Conservation (phyloP, 2,797 vertebrate genomes). For the Hydrolagus colliei region DNA sequence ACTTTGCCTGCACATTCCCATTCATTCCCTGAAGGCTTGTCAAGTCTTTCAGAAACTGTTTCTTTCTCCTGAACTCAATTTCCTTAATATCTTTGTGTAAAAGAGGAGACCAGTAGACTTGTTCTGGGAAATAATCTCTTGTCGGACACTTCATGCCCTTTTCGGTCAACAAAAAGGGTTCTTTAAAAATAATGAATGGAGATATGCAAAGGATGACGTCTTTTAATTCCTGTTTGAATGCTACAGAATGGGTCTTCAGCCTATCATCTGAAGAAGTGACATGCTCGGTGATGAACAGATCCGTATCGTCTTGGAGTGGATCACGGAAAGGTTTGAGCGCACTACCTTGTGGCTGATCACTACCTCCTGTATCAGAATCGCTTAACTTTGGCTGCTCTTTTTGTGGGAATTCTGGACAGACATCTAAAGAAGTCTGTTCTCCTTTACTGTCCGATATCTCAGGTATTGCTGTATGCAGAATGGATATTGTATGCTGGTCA, state of each 20-base stretch:
- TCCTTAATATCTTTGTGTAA: slow-evolving; percentile 89
- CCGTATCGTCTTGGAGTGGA: slow-evolving; percentile 90
- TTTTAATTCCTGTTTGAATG: slow-evolving; percentile 89
- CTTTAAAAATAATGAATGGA: slow-evolving; percentile 80
- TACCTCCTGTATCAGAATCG: not conserved
- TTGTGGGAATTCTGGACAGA: not conserved
- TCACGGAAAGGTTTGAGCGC: slow-evolving; percentile 70
- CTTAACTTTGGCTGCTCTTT: not conserved
- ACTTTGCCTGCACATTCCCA: slow-evolving; percentile 54
- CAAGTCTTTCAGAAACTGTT: slow-evolving; percentile 79
- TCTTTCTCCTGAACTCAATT: slow-evolving; percentile 79
- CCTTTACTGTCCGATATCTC: slow-evolving; percentile 51
- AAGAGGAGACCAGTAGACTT: slow-evolving; percentile 85
- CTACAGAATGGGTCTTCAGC: slow-evolving; percentile 74
- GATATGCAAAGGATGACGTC: slow-evolving; percentile 92
- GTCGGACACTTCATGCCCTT: slow-evolving; percentile 83
- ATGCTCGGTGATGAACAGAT: slow-evolving; percentile 80
- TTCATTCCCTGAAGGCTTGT: slow-evolving; percentile 64
- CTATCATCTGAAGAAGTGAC: slow-evolving; percentile 81
- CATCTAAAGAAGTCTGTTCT: slow-evolving; percentile 42
- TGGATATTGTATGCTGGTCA: slow-evolving; percentile 43
- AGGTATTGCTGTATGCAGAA: slow-evolving; percentile 58
- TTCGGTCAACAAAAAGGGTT: slow-evolving; percentile 79
- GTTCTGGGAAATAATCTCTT: slow-evolving; percentile 87
- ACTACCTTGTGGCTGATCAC: not conserved